Evolutionary conservation across 2,797 vertebrate genomes (phyloP).

Genomic region (Falco novaeseelandiae): DNA sequence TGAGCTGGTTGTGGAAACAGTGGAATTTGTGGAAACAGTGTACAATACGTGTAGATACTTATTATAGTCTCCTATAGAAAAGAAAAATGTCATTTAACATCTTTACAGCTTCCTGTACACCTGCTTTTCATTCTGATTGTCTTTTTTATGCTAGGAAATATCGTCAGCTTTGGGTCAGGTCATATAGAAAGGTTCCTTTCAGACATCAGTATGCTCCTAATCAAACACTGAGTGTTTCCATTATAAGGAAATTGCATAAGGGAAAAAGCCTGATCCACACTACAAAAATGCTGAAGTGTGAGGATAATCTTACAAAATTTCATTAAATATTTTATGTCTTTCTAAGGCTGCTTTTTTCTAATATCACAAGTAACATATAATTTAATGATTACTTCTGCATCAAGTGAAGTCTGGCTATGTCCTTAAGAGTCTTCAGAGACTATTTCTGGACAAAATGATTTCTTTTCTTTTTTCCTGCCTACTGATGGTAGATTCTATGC

Average conservation of each 20-base stretch:
- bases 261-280: not conserved
- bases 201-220: not conserved
- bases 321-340: conserved; percentile 56
- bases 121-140: not conserved
- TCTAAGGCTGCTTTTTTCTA: conserved; percentile 25
- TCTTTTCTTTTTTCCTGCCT: not conserved
- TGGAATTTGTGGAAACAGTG: not conserved
- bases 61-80: not conserved
- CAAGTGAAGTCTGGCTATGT: conserved; percentile 26
- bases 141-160: not conserved
- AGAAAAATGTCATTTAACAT: not conserved
- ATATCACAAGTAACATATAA: conserved; percentile 25
- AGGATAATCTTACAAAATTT: conserved; percentile 35
- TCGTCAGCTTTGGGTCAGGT: not conserved
- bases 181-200: not conserved
- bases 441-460: conserved; percentile 27
- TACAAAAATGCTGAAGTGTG: conserved; percentile 13
- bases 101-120: not conserved
- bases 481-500: not conserved
- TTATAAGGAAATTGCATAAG: not conserved
- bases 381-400: conserved; percentile 52
- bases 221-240: not conserved
- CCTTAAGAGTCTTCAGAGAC: conserved; percentile 26
- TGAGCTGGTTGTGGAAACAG: not conserved
- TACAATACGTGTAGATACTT: not conserved